Percentiles rank a stretch among this genome's conserved stretches.
Conservation (phyloP, 1,140 invertebrate species). For the Eubasilissa regina region DNA sequence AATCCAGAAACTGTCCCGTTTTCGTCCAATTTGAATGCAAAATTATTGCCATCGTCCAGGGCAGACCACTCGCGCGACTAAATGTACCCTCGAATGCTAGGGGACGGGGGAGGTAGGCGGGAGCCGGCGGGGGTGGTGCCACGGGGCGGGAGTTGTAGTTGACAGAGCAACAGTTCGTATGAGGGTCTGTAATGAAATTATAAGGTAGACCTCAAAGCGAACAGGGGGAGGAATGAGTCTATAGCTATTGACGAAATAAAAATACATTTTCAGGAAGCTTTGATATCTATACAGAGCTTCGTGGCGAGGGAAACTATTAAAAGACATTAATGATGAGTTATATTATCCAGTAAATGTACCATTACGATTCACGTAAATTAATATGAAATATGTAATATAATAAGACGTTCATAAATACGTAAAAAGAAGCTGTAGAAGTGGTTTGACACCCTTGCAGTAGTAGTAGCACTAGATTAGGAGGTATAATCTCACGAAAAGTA, state of each 20-base stretch:
- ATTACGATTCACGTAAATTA: neutral
- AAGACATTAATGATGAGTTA: neutral
- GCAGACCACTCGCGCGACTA: conserved; percentile 11
- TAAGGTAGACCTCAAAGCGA: neutral
- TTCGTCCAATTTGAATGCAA: conserved; percentile 36
- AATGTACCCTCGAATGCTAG: neutral
- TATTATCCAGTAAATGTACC: neutral
- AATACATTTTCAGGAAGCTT: no score
- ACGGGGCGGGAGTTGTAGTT: neutral
- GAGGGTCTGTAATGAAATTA: neutral
- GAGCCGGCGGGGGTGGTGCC: neutral
- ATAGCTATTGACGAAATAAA: no score
- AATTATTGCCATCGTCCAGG: conserved; percentile 28
- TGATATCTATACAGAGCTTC: no score
- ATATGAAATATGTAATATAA: neutral
- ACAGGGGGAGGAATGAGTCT: no score
- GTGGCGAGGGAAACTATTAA: no score
- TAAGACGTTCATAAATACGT: no score
- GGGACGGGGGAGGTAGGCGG: neutral
- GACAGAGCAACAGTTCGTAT: conserved; percentile 6
- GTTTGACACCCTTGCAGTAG: no score
- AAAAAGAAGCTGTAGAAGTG: no score
- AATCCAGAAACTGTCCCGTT: neutral
- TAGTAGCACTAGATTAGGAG: no score
- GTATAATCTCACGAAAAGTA: no score